These are phyloP conservation scores for Bradysia coprophila DNA, from an alignment of 1,140 invertebrate species.

Conservation along the genomic window DNA sequence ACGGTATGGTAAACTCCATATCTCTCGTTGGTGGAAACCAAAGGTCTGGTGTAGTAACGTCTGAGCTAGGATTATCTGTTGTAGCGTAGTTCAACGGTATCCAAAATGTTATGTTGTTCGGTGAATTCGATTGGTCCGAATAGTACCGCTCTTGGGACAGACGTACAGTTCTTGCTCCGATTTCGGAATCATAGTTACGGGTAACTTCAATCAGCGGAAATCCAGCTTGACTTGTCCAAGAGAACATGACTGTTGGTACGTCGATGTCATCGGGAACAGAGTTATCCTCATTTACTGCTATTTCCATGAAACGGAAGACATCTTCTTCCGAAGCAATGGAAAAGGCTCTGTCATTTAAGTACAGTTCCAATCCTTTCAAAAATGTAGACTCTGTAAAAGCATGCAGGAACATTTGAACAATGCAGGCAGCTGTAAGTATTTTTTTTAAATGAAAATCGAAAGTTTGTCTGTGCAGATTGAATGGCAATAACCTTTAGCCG, in stretches of 20 bases:
- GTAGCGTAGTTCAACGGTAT: no score
- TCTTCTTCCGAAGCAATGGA: neutral
- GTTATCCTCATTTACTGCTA: neutral
- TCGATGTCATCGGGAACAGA: neutral
- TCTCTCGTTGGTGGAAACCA: no score
- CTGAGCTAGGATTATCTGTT: no score
- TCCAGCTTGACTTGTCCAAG: constrained; percentile 46
- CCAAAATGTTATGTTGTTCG: no score
- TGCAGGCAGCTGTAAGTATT: neutral
- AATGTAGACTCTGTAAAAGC: constrained; percentile 13
- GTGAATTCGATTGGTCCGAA: no score
- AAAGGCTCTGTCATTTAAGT: constrained; percentile 8
- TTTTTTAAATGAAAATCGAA: neutral
- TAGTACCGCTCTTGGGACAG: neutral
- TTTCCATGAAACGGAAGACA: neutral
- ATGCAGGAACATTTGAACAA: neutral
- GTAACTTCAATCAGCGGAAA: constrained; percentile 29
- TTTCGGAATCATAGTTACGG: constrained; percentile 11
- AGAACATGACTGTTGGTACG: constrained; percentile 29
- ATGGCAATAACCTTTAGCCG: constrained; percentile 68
- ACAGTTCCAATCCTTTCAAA: constrained; percentile 15
- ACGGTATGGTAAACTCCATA: no score
- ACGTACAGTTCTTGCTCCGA: neutral
- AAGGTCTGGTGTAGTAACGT: no score
- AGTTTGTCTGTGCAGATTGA: constrained; percentile 27